A percentile compares a stretch with the other conserved stretches of the same genome.
phyloP scores from a whole-genome alignment of 2,888 invertebrate genomes.

The Campoplex nolae region DNA sequence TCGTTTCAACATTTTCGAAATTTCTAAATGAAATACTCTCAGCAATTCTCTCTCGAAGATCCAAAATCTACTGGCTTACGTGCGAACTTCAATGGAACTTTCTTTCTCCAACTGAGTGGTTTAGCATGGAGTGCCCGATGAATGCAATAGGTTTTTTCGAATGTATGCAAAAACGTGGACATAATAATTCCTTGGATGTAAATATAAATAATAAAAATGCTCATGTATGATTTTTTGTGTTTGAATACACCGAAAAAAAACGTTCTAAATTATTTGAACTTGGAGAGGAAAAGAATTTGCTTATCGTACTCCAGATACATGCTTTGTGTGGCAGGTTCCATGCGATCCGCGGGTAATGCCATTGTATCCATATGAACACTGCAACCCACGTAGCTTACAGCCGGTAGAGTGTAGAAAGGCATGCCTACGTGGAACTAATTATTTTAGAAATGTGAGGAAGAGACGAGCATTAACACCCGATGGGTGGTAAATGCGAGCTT shows the following conservation, averaged over 20 bases:
- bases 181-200: constrained; percentile 48
- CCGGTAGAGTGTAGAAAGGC: neutral
- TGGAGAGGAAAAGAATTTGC: neutral
- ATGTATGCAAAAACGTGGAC: constrained; percentile 18
- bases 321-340: constrained; percentile 50
- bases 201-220: constrained; percentile 65
- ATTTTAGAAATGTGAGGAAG: constrained; percentile 67
- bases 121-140: too few relatives aligned
- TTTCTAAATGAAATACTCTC: too few relatives aligned
- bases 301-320: constrained; percentile 34
- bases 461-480: constrained; percentile 65
- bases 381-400: neutral
- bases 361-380: neutral
- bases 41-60: too few relatives aligned
- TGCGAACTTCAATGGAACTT: too few relatives aligned
- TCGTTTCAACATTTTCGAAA: too few relatives aligned
- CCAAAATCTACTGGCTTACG: too few relatives aligned
- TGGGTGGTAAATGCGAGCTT: constrained; percentile 30
- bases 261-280: constrained; percentile 8
- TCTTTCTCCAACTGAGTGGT: too few relatives aligned
- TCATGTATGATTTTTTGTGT: constrained; percentile 48
- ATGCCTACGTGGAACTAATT: constrained; percentile 58
- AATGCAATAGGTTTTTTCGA: too few relatives aligned
- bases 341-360: constrained; percentile 23
- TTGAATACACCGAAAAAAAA: constrained; percentile 35